phyloP scores from a whole-genome alignment of 2,888 invertebrate species.

The Thereva nobilitata region DNA sequence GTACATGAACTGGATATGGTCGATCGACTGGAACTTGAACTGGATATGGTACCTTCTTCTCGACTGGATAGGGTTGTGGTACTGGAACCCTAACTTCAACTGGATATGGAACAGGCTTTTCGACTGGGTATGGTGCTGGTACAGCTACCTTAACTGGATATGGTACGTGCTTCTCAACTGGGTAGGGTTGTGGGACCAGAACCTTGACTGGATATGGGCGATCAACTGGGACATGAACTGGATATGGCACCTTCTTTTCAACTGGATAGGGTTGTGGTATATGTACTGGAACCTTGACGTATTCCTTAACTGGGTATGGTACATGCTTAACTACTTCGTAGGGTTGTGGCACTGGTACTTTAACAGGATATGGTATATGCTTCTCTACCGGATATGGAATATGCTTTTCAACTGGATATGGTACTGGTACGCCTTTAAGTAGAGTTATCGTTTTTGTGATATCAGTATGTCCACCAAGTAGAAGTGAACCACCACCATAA shows the following conservation, averaged over 20 bases:
- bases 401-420: constrained; percentile 72
- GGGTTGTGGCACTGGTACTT: constrained; percentile 46
- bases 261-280: constrained; percentile 65
- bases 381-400: constrained; percentile 72
- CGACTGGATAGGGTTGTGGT: constrained; percentile 64
- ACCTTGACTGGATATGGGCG: constrained; percentile 70
- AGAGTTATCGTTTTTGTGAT: constrained; percentile 71
- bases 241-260: constrained; percentile 65
- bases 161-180: constrained; percentile 70
- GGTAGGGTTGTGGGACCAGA: constrained; percentile 71
- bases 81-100: constrained; percentile 66
- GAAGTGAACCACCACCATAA: constrained; percentile 50
- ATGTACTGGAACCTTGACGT: constrained; percentile 68
- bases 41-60: constrained; percentile 63
- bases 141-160: constrained; percentile 66
- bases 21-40: constrained; percentile 66
- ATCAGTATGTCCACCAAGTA: constrained; percentile 61
- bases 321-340: constrained; percentile 63
- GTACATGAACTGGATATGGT: constrained; percentile 64
- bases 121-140: constrained; percentile 61
- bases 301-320: constrained; percentile 66
- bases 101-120: constrained; percentile 69
- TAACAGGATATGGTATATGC: constrained; percentile 61
- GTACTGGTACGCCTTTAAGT: constrained; percentile 73
- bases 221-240: constrained; percentile 65